Base-by-base conservation (phyloP, 2,113 vertebrate species). In the Notarius lentiginosus region DNA sequence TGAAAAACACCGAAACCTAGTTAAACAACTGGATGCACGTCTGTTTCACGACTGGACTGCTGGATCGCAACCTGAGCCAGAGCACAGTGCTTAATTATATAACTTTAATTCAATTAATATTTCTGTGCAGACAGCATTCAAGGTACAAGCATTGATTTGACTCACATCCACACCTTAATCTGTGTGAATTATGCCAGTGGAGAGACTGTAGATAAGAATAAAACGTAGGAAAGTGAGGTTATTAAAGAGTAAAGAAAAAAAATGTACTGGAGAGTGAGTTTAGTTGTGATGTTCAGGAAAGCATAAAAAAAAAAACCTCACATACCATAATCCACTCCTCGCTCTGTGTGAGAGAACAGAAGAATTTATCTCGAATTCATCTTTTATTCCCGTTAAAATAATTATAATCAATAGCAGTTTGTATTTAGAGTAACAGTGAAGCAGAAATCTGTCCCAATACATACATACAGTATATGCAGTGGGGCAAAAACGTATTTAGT, bases 271-370 rank as follows among this genome's bases (percentile, higher is more conserved):
- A 84, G 12, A 83, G 34, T 75, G 83, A 79, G 56, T 65, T 60
- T 51, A 88, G 47, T 73, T 86, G 63, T 85, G 84, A 61, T 56
- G 12, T 47, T 75, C 20, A 34, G 55, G 7, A 82, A 75, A 82
- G 30, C 27, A 68, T 20, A 79, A 79, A 47, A 14, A 55, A 41
- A 41, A 41, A 41, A 4, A 41, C 76, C 8, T 65, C 93, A 95
- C 94, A 73, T 94, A 95, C 94, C 94, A 66, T 92, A 94, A 1
- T 93, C 91, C 82, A 89, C 91, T 76, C 90, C 92, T 8, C 79
- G 85, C 24, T 90, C 94, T 95, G 89, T 58, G 90, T 24, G 85
- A 82, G 89, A 89, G 51, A 85, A 89, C 77, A 65, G 83, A 87
- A 88, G 9, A 6, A 85, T 56, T 77, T 60, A 58, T 41, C 79